These are phyloP conservation scores for Drosophila saltans DNA, from an alignment of 1,140 invertebrate species.

Conservation along the genomic window DNA sequence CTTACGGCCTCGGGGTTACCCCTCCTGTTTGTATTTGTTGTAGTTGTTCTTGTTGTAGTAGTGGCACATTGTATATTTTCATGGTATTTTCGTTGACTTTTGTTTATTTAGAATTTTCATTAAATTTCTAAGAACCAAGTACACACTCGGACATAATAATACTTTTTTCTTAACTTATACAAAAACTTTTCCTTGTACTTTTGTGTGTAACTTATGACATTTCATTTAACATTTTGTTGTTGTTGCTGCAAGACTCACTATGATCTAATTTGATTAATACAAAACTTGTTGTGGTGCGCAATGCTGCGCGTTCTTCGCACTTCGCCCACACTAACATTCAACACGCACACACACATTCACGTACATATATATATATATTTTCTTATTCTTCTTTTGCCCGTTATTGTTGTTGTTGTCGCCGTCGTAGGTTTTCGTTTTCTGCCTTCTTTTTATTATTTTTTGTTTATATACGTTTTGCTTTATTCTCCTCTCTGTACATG, in stretches of 20 bases:
- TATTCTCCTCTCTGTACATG: conserved; percentile 17
- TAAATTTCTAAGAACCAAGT: not conserved
- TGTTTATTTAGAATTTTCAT: conserved; percentile 11
- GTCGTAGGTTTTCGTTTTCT: conserved; percentile 36
- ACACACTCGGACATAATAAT: not conserved
- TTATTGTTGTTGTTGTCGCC: conserved; percentile 51
- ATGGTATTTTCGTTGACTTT: not conserved
- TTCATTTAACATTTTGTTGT: conserved; percentile 25
- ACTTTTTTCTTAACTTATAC: not conserved
- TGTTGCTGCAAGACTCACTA: conserved; percentile 48
- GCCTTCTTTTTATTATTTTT: conserved; percentile 78
- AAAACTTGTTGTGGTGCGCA: conserved; percentile 70
- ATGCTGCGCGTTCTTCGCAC: conserved; percentile 45
- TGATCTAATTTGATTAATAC: conserved; percentile 80
- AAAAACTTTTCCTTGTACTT: not conserved
- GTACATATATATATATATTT: conserved; percentile 20
- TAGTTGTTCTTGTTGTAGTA: not conserved
- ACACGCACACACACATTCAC: conserved; percentile 32
- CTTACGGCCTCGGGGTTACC: not conserved
- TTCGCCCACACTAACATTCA: conserved; percentile 39
- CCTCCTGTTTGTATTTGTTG: not conserved
- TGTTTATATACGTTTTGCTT: conserved; percentile 47
- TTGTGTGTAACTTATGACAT: conserved; percentile 62
- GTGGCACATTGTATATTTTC: conserved; percentile 1
- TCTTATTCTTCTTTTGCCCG: conserved; percentile 49